Evolutionary conservation across 2,797 vertebrate species (phyloP), one percentile per base, ranked within the genome.

Genomic region (Liparis tanakae): DNA sequence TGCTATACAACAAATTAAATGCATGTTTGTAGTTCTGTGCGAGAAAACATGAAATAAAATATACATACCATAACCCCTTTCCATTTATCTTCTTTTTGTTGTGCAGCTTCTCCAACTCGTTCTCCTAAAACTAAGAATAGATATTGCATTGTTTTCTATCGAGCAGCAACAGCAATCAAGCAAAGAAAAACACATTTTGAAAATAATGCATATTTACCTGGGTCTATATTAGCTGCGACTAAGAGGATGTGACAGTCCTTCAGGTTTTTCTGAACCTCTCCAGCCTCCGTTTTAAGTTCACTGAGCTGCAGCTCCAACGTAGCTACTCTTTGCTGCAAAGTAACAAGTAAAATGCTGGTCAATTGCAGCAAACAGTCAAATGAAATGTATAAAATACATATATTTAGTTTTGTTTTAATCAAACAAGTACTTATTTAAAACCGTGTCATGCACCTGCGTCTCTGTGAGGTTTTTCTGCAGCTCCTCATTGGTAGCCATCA

Each of bases 401-500:
- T 7, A 55, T 1, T 25, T 18, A 3, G 39, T 66, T 22, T 15
- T 44, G 10, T n/a, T 46, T 33, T 18, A 46, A 13, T 50, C 12
- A 5, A 6, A 30, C 1, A 15, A 67, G 8, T 50, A 9, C 22
- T 36, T 58, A 1, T 50, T 64, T 57, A 10, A n/a, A 72, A 22
- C 12, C 17, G 13, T 10, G 51, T 70, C 43, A 4, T 59, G 39
- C 77, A 96, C 96, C 95, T 95, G 93, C 68, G 89, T 90, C 72
- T 88, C 91, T 39, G 83, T 80, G 66, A 97, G 70, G 37, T 92
- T 94, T 88, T 88, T 92, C 55, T 93, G 89, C 57, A 97, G 76
- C 72, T 96, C 94, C 41, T 89, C 91, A 51, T 95, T 97, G 61
- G 86, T 83, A 5, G 89, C 84, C 74, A 93, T 89, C 75, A 97